Base-by-base conservation (phyloP, 2,888 invertebrate genomes). In the Lumbricus terrestris region DNA sequence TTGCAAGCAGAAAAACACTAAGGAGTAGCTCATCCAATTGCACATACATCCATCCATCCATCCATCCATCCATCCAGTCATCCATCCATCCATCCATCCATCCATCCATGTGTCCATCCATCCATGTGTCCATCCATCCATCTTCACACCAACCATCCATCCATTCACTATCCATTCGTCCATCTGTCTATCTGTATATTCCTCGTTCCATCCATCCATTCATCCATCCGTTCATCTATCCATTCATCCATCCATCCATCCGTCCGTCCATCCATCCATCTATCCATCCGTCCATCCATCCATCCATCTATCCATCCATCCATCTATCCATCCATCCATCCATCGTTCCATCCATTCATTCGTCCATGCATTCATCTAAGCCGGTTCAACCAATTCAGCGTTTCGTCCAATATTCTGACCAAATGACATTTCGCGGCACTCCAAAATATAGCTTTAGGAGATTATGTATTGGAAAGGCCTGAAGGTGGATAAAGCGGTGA, bases 51-150 rank as follows among this genome's bases (percentile, higher is more conserved):
- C n/a, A 69, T n/a, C n/a, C 29, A 69, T n/a, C n/a, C 69, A 69
- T 69, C 29, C 69, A 69, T n/a, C n/a, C 29, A n/a, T 69, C 69
- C 29, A 69, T 69, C 69, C 29, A 69, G 29, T 13, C 69, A n/a
- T 69, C 69, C 69, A 69, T n/a, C 69, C 69, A 69, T 69, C n/a
- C n/a, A 69, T 69, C n/a, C 69, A n/a, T 69, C 69, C 69, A n/a
- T 69, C 69, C n/a, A n/a, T 69, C 69, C 69, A 69, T 69, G 29
- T n/a, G n/a, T 69, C 69, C 69, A 69, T 69, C 69, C n/a, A 69
- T 69, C 69, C 69, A n/a, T 69, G 29, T 13, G n/a, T 69, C 69
- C 69, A 69, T 69, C 69, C 69, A n/a, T 69, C 69, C 69, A 11
- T 69, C n/a, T 13, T 3, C n/a, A 29, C 69, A 13, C 69, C 69